phyloP scores from a whole-genome alignment of 1,140 invertebrate species.

The Drosophila mauritiana region DNA sequence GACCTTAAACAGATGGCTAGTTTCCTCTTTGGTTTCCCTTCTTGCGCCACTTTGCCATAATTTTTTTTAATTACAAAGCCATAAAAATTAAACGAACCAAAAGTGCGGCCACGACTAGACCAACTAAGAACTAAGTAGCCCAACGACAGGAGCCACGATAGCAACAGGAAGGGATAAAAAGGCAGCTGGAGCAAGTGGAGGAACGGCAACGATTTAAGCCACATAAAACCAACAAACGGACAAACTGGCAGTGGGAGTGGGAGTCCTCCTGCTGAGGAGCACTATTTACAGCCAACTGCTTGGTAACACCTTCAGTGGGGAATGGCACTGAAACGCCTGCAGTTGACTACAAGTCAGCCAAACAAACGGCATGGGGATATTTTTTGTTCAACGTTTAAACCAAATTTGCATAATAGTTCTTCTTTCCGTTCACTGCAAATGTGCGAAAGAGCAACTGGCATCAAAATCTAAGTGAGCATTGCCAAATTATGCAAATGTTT shows the following conservation, averaged over 20 bases:
- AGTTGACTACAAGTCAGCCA: conserved; percentile 57
- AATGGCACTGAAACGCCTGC: conserved; percentile 29
- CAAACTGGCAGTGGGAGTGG: conserved; percentile 39
- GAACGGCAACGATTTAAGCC: conserved; percentile 67
- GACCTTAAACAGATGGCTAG: conserved; percentile 43
- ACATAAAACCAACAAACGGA: conserved; percentile 66
- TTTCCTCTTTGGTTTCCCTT: neutral
- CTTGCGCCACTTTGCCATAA: conserved; percentile 31
- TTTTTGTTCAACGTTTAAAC: conserved; percentile 60
- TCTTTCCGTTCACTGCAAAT: conserved; percentile 41
- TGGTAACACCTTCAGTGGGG: conserved; percentile 54
- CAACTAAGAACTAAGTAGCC: conserved; percentile 66
- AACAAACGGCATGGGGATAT: conserved; percentile 46
- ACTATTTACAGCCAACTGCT: conserved; percentile 50
- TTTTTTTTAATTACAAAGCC: conserved; percentile 77
- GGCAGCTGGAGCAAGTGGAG: conserved; percentile 25
- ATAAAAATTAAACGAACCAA: conserved; percentile 64
- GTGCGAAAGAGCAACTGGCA: conserved; percentile 34
- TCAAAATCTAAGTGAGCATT: conserved; percentile 72
- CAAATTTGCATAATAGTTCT: conserved; percentile 73
- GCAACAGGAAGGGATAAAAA: conserved; percentile 23
- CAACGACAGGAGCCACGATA: conserved; percentile 55
- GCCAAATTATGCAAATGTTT: conserved; percentile 78
- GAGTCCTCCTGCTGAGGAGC: conserved; percentile 1
- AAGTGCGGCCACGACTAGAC: conserved; percentile 44